Conservation (phyloP, 2,797 vertebrate genomes). For the Eremophila alpestris region DNA sequence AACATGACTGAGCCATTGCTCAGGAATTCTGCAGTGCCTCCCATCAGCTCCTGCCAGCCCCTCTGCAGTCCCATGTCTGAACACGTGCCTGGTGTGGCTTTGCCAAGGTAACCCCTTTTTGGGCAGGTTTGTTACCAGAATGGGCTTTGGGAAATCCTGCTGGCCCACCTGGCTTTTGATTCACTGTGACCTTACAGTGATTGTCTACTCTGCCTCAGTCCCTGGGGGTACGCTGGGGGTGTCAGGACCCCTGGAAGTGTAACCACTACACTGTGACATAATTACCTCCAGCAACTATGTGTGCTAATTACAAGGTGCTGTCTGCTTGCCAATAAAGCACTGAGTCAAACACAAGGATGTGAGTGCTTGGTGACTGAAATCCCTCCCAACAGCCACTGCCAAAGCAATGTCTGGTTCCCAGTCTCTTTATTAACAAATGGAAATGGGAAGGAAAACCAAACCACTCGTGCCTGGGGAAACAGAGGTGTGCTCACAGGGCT, state of each 20-base stretch:
- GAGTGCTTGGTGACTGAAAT: background rate
- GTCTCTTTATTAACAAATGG: background rate
- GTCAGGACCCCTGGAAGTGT: fast-evolving
- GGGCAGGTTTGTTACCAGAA: background rate
- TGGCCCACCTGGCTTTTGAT: background rate
- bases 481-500: background rate
- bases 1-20: background rate
- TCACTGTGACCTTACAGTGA: fast-evolving
- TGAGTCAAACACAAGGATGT: background rate
- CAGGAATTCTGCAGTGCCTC: background rate
- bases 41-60: background rate
- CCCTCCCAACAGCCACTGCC: background rate
- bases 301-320: background rate
- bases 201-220: background rate
- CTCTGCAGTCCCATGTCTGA: background rate
- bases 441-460: background rate
- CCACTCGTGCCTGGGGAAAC: background rate
- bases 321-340: background rate
- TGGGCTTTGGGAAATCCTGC: background rate
- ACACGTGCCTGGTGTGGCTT: background rate
- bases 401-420: background rate
- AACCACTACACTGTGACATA: background rate
- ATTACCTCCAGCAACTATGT: background rate
- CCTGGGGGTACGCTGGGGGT: background rate
- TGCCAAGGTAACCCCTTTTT: background rate